Evolutionary conservation across 30 jellyfish, hydroid and myxozoan species (phyloP).

Genomic region (Aurelia sp.): DNA sequence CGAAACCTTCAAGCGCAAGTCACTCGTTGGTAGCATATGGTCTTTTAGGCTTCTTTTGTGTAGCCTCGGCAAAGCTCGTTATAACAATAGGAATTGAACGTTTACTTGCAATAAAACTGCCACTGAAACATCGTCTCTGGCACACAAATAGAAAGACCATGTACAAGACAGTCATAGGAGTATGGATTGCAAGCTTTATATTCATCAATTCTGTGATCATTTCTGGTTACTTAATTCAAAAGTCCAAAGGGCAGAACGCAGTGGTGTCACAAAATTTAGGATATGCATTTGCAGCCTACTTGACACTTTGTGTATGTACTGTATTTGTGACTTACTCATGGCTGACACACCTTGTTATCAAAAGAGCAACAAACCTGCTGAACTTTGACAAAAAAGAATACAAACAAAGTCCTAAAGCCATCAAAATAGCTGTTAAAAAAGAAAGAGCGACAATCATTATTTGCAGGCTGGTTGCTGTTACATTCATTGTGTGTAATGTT

Average conservation of each 20-base stretch:
- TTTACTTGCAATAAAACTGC: not conserved
- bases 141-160: not conserved
- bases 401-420: not conserved
- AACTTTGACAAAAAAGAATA: not conserved
- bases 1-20: no score
- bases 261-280: no score
- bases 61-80: not conserved
- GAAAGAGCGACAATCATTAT: not conserved
- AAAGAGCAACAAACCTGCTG: not conserved
- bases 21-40: no score
- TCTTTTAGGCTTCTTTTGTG: no score
- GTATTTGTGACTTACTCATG: no score
- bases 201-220: not conserved
- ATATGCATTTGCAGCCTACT: no score
- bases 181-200: not conserved
- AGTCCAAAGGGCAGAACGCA: no score
- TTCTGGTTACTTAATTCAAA: not conserved
- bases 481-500: not conserved
- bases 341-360: no score
- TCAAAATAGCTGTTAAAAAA: not conserved
- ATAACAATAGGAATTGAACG: not conserved
- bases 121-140: slow-evolving; percentile 3
- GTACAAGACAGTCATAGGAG: not conserved
- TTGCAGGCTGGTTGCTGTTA: not conserved
- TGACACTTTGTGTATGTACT: no score